Conservation (phyloP, 2,888 invertebrate genomes). For the Bombylius major region DNA sequence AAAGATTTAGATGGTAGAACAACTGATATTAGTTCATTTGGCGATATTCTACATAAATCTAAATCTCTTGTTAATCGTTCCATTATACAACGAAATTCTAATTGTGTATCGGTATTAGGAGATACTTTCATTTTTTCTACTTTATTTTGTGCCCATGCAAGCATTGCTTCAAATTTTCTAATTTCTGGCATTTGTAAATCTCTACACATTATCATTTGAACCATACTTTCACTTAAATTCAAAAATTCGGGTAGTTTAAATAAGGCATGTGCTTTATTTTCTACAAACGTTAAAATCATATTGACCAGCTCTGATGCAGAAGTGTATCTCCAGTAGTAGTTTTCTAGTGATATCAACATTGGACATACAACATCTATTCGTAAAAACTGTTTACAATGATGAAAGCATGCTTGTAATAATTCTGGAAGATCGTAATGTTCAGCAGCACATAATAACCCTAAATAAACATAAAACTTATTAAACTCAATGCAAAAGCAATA, state of each 20-base stretch:
- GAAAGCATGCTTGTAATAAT: constrained; percentile 85
- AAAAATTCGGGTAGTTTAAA: constrained; percentile 77
- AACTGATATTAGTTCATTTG: constrained; percentile 84
- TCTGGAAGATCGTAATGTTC: constrained; percentile 91
- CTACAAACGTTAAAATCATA: constrained; percentile 84
- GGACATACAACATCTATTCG: constrained; percentile 85
- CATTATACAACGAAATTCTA: constrained; percentile 88
- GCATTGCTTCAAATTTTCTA: constrained; percentile 85
- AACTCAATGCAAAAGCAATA: not conserved
- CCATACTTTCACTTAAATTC: constrained; percentile 85
- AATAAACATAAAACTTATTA: not conserved
- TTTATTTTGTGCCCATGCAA: constrained; percentile 77
- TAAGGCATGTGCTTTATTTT: constrained; percentile 71
- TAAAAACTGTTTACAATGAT: constrained; percentile 87
- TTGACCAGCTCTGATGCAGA: constrained; percentile 88
- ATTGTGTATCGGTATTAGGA: constrained; percentile 69
- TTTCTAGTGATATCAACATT: constrained; percentile 84
- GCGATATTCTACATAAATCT: constrained; percentile 80
- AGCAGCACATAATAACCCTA: constrained; percentile 72
- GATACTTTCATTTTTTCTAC: constrained; percentile 56
- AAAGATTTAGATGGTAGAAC: constrained; percentile 87
- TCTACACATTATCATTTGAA: constrained; percentile 88
- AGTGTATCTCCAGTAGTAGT: constrained; percentile 91
- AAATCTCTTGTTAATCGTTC: constrained; percentile 78
- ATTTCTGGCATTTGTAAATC: constrained; percentile 81